Base-by-base conservation (phyloP, 2,113 vertebrate genomes). In the Ramphastos sulfuratus region DNA sequence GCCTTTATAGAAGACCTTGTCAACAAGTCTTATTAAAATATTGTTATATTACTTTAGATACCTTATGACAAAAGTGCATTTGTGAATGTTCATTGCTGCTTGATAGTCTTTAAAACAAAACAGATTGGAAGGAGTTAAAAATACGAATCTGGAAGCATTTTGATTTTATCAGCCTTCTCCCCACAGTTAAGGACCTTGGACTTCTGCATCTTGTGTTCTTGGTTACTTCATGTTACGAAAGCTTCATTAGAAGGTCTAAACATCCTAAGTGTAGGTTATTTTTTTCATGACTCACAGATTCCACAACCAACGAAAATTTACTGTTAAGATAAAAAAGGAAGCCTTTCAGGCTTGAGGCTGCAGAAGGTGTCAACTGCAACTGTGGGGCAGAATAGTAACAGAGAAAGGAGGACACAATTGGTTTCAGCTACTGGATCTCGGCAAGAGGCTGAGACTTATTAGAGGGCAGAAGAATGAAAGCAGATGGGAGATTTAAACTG, bases 401-500 rank as follows among this genome's bases (percentile, higher is more conserved):
- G 4, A 59, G 78, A 93, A 93, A 96, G 65, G 19, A 65, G 71
- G 87, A 65, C 54, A 92, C 61, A 91, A 85, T 76, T 84, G 15
- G 63, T 83, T 89, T 79, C 42, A 74, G 67, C 87, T 61, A 39
- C 72, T 80, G 75, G 85, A 85, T 87, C 86, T 94, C 91, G 89
- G 79, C 92, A 92, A 93, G 92, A 92, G 50, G 56, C 56, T 30
- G 15, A n/a, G 73, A 27, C 83, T 92, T 96, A 58, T 85, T 95
- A 67, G 87, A 89, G 58, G 82, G 74, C 56, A 86, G 84, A 94
- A 96, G 82, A 97, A 96, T 92, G 56, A 95, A 97, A 96, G 77
- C 95, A 97, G 82, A 97, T 93, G 87, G 84, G 83, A 95, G 66
- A 73, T 30, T 95, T 96, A 95, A 97, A 92, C 66, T 95, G 61